Percentiles rank a stretch among this genome's conserved stretches.
phyloP scores from a whole-genome alignment of 2,797 vertebrate species.

The Eulemur rubriventer region DNA sequence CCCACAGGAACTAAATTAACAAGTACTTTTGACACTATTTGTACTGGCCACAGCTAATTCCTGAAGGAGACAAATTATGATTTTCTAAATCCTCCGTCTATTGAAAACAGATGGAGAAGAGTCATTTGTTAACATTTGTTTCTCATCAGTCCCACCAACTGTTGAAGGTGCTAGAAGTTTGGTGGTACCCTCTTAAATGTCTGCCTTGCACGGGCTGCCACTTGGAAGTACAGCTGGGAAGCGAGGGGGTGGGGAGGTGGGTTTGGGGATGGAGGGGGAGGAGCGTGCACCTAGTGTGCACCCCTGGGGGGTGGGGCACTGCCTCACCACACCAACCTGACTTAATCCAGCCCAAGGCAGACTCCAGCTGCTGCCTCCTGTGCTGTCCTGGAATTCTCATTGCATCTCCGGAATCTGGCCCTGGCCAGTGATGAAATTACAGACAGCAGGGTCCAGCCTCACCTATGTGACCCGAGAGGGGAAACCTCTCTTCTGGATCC shows the following conservation, averaged over 20 bases:
- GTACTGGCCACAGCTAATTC: neutral
- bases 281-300: neutral
- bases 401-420: slow-evolving; percentile 27
- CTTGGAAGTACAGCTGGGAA: neutral
- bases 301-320: too few species aligned
- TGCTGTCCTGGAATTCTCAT: slow-evolving; percentile 62
- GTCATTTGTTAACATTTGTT: neutral
- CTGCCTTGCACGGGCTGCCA: neutral
- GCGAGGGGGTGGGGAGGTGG: accelerated
- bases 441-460: slow-evolving; percentile 41
- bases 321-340: neutral
- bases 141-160: neutral
- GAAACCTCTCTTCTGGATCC: slow-evolving; percentile 64
- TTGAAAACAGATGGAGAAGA: neutral
- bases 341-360: neutral
- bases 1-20: neutral
- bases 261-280: neutral
- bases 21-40: neutral
- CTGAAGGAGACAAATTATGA: neutral
- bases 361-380: neutral
- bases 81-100: neutral
- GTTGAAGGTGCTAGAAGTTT: neutral
- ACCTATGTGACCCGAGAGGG: slow-evolving; percentile 36
- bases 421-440: slow-evolving; percentile 43
- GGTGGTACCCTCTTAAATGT: neutral